Percentiles rank a stretch among this genome's conserved stretches.
These are phyloP conservation scores for Gadus chalcogrammus DNA, from an alignment of 2,113 vertebrate genomes.

Conservation along the genomic window DNA sequence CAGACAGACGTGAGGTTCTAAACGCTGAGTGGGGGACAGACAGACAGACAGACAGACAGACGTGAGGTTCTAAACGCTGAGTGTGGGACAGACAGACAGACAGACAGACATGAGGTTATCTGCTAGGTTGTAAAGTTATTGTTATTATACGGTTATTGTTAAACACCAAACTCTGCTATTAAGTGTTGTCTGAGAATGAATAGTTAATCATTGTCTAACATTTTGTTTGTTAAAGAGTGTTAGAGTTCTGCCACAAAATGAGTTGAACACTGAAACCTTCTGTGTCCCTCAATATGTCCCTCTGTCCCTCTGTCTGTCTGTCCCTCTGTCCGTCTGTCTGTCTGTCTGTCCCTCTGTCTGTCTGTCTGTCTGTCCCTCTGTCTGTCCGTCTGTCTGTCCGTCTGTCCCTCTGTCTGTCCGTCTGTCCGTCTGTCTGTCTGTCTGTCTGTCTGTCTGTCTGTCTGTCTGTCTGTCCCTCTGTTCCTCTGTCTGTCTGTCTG, in stretches of 20 bases:
- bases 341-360: neutral
- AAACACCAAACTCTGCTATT: too few species aligned
- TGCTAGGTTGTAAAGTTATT: neutral
- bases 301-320: neutral
- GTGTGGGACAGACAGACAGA: too few species aligned
- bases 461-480: too few species aligned
- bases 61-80: too few species aligned
- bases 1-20: too few species aligned
- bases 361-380: neutral
- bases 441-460: neutral
- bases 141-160: neutral
- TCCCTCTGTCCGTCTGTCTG: neutral
- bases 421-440: neutral
- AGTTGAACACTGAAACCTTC: too few species aligned
- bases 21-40: too few species aligned
- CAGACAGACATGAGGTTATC: too few species aligned
- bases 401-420: neutral
- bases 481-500: neutral
- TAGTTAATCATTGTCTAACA: too few species aligned
- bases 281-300: neutral
- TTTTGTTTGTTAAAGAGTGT: neutral
- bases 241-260: too few species aligned
- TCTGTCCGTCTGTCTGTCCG: neutral
- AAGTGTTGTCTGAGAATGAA: neutral
- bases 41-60: too few species aligned